Base-by-base conservation (phyloP, 2,113 vertebrate species). In the Xyrauchen texanus region DNA sequence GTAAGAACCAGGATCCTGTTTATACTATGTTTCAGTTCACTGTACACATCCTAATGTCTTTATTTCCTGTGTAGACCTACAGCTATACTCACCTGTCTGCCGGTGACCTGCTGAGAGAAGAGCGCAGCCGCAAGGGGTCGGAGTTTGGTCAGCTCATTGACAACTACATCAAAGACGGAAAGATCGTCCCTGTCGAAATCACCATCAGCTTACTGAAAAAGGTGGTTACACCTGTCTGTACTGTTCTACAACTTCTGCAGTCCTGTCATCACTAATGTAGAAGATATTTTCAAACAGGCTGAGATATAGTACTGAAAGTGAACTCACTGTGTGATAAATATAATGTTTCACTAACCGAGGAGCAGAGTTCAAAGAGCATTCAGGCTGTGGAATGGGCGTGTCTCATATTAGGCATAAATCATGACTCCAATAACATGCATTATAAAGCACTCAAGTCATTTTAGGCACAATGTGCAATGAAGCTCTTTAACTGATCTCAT, bases 121-220 rank as follows among this genome's bases (percentile, higher is more conserved):
- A 99, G 88, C 92, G 95, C 55, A 94, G 92, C 34, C 92, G 96
- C 76, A 92, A 93, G 42, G 94, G 90, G 46, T 98, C 98, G 0
- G 92, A 98, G 82, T 94, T 86, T 51, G 96, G 98, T 68, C 94
- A 95, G 85, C 96, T 98, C 79, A 99, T 99, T 78, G 95, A 94
- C 87, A 94, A 70, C 87, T 94, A 93, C 88, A 98, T 99, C 84
- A 96, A 94, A 85, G 97, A 98, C 51, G 98, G 98, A 34, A 95
- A 94, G 89, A 99, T 99, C 0, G 98, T 99, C 15, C 98, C 97
- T 0, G 96, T 98, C 78, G 93, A 98, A 88, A 99, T 99, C 90
- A 99, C 98, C 74, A 98, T 98, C 93, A 95, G 92, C 84, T 88
- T 99, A 82, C 88, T 99, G 68, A 95, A 87, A 83, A 95, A 94